Conservation (phyloP, 2,113 vertebrate genomes). For the Aspidoscelis tigris region DNA sequence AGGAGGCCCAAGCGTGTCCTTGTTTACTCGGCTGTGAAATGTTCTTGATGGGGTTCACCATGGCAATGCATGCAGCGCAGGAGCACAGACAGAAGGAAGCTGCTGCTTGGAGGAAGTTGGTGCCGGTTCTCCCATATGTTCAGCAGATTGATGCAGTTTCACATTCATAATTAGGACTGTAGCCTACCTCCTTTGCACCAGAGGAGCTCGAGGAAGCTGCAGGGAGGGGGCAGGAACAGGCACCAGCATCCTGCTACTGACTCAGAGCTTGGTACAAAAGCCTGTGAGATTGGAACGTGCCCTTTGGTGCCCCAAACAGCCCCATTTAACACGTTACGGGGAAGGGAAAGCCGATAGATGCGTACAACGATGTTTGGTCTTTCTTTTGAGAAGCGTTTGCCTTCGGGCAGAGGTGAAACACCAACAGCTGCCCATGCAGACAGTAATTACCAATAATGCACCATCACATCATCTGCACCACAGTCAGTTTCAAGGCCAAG, state of each 20-base stretch:
- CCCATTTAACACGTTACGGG: background rate
- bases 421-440: background rate
- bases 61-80: background rate
- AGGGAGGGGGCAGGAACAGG: background rate
- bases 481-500: no score
- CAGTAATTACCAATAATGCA: background rate
- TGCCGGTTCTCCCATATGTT: conserved; percentile 22
- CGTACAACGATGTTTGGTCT: background rate
- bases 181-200: conserved; percentile 8
- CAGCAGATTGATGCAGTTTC: background rate
- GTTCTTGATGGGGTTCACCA: background rate
- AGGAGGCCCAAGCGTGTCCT: background rate
- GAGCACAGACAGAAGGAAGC: conserved; percentile 2
- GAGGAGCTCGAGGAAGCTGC: background rate
- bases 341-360: background rate
- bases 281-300: background rate
- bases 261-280: conserved; percentile 14
- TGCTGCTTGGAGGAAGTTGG: conserved; percentile 10
- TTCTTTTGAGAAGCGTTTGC: background rate
- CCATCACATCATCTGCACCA: no score
- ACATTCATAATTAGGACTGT: conserved; percentile 28
- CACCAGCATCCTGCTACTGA: background rate
- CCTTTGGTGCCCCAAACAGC: background rate
- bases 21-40: background rate
- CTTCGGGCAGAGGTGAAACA: background rate